A percentile compares a stretch with the other conserved stretches of the same genome.
phyloP scores from a whole-genome alignment of 2,888 invertebrate species.

The Xestia xanthographa region DNA sequence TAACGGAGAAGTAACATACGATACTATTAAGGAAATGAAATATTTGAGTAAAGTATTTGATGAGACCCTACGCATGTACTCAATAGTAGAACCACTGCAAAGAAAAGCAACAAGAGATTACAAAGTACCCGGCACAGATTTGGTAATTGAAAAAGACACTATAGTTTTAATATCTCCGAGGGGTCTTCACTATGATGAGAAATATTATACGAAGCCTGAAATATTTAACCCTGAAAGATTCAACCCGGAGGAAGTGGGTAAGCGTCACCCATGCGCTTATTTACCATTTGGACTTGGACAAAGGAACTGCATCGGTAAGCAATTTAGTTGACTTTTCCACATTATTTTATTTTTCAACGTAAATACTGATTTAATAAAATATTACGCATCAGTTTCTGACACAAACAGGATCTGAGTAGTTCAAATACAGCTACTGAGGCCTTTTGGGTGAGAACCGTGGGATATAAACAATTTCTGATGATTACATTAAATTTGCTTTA shows the following conservation, averaged over 20 bases:
- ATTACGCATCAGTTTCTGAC: background rate
- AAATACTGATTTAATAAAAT: background rate
- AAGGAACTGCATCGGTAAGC: conserved; percentile 83
- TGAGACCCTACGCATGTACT: conserved; percentile 84
- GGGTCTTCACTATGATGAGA: conserved; percentile 82
- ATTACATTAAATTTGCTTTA: background rate
- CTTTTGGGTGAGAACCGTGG: background rate
- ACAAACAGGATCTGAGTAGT: background rate
- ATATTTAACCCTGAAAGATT: conserved; percentile 87
- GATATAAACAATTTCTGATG: background rate
- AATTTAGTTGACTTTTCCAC: conserved; percentile 34
- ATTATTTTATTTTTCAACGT: background rate
- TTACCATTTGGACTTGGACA: conserved; percentile 84
- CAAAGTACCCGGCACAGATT: conserved; percentile 77
- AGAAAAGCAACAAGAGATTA: conserved; percentile 77
- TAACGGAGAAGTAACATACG: conserved; percentile 79
- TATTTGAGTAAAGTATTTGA: conserved; percentile 82
- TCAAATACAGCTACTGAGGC: background rate
- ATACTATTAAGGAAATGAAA: conserved; percentile 78
- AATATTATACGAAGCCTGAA: conserved; percentile 82
- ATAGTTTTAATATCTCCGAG: conserved; percentile 74
- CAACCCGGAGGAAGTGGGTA: conserved; percentile 72
- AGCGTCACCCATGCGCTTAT: conserved; percentile 78
- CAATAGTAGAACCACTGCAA: conserved; percentile 80
- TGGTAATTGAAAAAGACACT: conserved; percentile 76